Base-by-base conservation (phyloP, 2,113 vertebrate genomes). In the Struthidea cinerea region DNA sequence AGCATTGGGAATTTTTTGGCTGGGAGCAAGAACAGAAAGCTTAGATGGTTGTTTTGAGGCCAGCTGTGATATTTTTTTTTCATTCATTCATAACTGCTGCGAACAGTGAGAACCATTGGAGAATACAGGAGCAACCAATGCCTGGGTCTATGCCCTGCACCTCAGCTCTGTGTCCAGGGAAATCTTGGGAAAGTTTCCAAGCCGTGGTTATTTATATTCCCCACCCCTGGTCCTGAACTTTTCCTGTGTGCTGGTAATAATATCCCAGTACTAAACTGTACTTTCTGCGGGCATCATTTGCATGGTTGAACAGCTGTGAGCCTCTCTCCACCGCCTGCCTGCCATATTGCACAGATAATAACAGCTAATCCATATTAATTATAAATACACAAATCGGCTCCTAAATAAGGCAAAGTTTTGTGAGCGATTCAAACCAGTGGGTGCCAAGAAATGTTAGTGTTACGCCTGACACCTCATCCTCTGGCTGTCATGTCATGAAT, bases 321-420 rank as follows among this genome's bases (percentile, higher is more conserved):
- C 75, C 88, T 96, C 93, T 96, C 91, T 90, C 91, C 97, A 97
- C 96, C 90, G 97, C 96, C 93, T 93, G 89, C 96, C 96, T 97
- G 93, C 96, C 94, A 97, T 95, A 96, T 93, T 97, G 94, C 91
- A 88, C 92, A 88, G 97, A 97, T 98, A 97, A 98, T 95, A 97
- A 97, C 97, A 96, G 95, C 97, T 97, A 97, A 98, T 98, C 97
- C 95, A 94, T 97, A 98, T 97, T 98, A 98, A 98, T 98, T 98
- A 97, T 94, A 97, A 98, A 98, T 95, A 95, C 92, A 97, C 97
- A 97, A 95, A 90, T 90, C 70, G 52, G 89, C 73, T 97, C 92
- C 97, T 97, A 97, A 98, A 96, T 94, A 96, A 94, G 87, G 88
- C 87, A 76, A 94, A 96, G 83, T 92, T 96, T 96, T 91, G 95